Base-by-base conservation (phyloP, 2,113 vertebrate species). In the Crotalus horridus region DNA sequence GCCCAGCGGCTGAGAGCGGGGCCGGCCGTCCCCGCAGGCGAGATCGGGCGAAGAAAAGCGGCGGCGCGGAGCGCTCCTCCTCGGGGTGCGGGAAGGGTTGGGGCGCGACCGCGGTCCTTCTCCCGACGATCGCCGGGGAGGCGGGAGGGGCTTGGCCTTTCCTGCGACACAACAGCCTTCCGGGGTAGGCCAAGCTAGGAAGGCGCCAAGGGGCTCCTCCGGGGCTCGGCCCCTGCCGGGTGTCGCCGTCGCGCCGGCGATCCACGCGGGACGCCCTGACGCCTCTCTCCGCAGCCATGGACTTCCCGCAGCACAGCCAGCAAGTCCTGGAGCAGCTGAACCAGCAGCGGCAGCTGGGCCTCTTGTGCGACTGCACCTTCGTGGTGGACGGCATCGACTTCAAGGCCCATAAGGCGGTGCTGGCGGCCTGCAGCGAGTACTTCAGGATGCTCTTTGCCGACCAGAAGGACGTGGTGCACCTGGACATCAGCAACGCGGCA, bases 401-500 rank as follows among this genome's bases (percentile, higher is more conserved):
- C 95, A 99, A 99, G 96, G 99, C 99, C 29, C 99, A 99, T 96
- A 99, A 99, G 95, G 98, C 99, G 0, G 98, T 99, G 94, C 97
- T 99, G 96, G 99, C 99, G 0, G 99, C 99, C 85, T 99, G 99
- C 97, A 99, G 99, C 0, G 97, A 98, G 26, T 99, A 99, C 90
- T 99, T 99, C 97, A 98, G 98, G 93, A 99, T 99, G 93, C 98
- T 99, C 53, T 99, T 99, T 0, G 96, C 99, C 46, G 99, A 99
- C 95, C 99, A 99, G 98, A 99, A 99, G 95, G 99, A 99, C 0
- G 99, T 99, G 95, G 99, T 99, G 92, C 99, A 99, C 97, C 97
- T 99, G 92, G 99, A 99, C 97, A 99, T 99, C 96, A 99, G 99
- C 97, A 99, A 99, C 0, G 99, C 99, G 0, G 98, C 99, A 97